Percentiles rank a stretch among this genome's conserved stretches.
Evolutionary conservation across 2,888 invertebrate genomes (phyloP).

Genomic region (Dasypogon diadema): DNA sequence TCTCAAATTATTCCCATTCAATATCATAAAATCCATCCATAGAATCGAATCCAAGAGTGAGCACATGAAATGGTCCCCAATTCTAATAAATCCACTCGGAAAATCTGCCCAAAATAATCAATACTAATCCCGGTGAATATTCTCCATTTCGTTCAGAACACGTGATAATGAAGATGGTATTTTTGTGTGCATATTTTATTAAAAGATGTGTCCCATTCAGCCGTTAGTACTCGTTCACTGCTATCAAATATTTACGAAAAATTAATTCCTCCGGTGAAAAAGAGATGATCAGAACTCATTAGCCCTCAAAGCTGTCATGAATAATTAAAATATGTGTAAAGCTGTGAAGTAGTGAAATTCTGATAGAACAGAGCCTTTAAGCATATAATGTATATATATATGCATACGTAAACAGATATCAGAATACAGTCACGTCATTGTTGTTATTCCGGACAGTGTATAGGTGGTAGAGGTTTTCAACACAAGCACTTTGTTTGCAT

Average conservation of each 20-base stretch:
- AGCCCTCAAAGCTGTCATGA: constrained; percentile 43
- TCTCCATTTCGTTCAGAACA: neutral
- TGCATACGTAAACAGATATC: neutral
- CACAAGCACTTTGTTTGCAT: neutral
- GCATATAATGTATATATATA: neutral
- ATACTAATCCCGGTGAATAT: neutral
- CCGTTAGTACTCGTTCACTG: neutral
- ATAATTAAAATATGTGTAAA: constrained; percentile 43
- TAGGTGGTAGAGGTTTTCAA: neutral
- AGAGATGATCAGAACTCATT: constrained; percentile 33
- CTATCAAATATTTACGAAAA: constrained; percentile 43
- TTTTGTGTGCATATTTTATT: constrained; percentile 37
- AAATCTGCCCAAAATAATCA: neutral
- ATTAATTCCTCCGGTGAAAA: constrained; percentile 29
- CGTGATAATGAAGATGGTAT: constrained; percentile 37
- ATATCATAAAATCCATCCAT: too few species aligned
- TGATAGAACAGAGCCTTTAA: neutral
- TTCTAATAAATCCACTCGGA: neutral
- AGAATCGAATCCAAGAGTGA: too few species aligned
- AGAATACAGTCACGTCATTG: neutral
- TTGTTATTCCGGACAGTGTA: neutral
- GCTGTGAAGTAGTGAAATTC: constrained; percentile 19
- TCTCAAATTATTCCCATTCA: neutral
- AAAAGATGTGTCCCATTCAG: constrained; percentile 19
- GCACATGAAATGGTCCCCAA: too few species aligned